Evolutionary conservation across 2,113 vertebrate genomes (phyloP).

Genomic region (Cavia aperea): DNA sequence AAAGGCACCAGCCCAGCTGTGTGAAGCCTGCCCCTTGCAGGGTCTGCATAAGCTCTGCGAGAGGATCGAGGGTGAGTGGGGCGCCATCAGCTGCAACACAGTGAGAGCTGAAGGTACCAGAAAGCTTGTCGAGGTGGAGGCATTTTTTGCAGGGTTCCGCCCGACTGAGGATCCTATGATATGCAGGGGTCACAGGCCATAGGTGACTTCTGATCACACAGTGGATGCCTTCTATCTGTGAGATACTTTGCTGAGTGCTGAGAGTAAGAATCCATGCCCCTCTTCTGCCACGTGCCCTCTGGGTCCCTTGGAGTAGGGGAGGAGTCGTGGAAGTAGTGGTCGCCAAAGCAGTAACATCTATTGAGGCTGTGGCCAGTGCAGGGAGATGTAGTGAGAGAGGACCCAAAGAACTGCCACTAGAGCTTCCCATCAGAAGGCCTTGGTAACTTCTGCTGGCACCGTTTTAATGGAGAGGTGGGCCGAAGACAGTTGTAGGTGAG

Average conservation of each 20-base stretch:
- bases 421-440: neutral
- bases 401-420: neutral
- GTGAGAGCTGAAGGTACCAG: neutral
- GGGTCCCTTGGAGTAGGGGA: neutral
- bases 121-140: rapidly evolving
- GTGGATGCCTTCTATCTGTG: neutral
- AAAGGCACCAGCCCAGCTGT: slow-evolving; percentile 84
- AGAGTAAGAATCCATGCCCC: rapidly evolving
- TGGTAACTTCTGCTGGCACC: too few species aligned
- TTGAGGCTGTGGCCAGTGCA: neutral
- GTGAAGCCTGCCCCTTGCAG: slow-evolving; percentile 92
- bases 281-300: neutral
- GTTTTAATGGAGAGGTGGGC: neutral
- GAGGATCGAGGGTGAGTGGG: slow-evolving; percentile 87
- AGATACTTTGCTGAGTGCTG: neutral
- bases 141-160: neutral
- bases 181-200: neutral
- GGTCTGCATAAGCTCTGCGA: slow-evolving; percentile 92
- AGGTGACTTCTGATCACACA: rapidly evolving
- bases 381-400: neutral
- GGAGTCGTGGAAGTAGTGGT: neutral
- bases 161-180: neutral
- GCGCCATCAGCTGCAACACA: rapidly evolving
- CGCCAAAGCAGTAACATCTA: neutral
- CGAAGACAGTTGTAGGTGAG: neutral